Evolutionary conservation across 2,888 invertebrate genomes (phyloP).

Genomic region (Sturmia bella): DNA sequence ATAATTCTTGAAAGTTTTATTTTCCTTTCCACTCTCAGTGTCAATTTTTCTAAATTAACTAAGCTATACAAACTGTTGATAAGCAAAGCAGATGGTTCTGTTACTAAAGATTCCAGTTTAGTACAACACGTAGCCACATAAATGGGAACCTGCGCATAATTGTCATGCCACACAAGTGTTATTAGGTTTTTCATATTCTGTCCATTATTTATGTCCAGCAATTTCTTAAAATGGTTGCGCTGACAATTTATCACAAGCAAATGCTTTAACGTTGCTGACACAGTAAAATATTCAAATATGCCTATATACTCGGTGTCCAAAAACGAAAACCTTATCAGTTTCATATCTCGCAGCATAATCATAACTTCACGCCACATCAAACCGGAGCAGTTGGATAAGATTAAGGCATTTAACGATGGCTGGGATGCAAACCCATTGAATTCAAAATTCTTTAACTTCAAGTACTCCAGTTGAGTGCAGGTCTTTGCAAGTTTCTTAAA

Average conservation of each 20-base stretch:
- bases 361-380: constrained; percentile 54
- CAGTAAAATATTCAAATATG: constrained; percentile 50
- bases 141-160: constrained; percentile 53
- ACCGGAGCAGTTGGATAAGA: constrained; percentile 43
- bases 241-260: constrained; percentile 48
- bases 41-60: constrained; percentile 34
- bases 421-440: constrained; percentile 28
- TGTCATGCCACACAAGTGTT: constrained; percentile 40
- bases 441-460: constrained; percentile 53
- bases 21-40: constrained; percentile 48
- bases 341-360: constrained; percentile 44
- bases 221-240: constrained; percentile 47
- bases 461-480: constrained; percentile 30
- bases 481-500: constrained; percentile 41
- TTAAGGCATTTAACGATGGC: not conserved
- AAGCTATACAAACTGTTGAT: constrained; percentile 50
- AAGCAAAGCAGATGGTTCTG: constrained; percentile 34
- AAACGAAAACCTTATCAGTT: constrained; percentile 29
- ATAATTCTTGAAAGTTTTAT: constrained; percentile 54
- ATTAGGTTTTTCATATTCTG: constrained; percentile 45
- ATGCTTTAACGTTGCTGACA: constrained; percentile 32
- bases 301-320: constrained; percentile 49
- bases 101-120: constrained; percentile 27
- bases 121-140: constrained; percentile 41
- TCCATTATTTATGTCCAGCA: constrained; percentile 51